These are phyloP conservation scores for Trachelus troglodyta DNA, from an alignment of 2,888 invertebrate genomes.

Conservation along the genomic window DNA sequence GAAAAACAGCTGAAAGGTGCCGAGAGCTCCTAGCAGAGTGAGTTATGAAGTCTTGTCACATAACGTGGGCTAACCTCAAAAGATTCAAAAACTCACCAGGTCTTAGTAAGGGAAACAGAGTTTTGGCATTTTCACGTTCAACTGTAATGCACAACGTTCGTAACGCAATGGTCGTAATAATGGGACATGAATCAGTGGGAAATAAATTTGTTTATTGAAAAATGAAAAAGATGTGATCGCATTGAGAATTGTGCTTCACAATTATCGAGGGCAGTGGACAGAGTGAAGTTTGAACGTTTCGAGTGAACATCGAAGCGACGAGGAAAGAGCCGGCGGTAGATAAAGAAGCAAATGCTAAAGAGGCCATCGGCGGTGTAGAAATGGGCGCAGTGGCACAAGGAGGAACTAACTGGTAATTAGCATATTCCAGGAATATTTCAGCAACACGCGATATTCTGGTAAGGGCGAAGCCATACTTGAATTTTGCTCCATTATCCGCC, in stretches of 20 bases:
- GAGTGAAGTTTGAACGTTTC: too few species aligned
- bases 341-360: conserved; percentile 20
- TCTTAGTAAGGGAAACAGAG: background rate
- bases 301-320: background rate
- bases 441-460: conserved; percentile 52
- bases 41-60: background rate
- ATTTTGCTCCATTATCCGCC: background rate
- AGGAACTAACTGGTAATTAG: conserved; percentile 52
- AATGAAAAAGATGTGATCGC: too few species aligned
- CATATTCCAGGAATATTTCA: conserved; percentile 56
- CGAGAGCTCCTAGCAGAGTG: background rate
- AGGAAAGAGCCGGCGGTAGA: conserved; percentile 8
- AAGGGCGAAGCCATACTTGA: background rate
- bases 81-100: background rate
- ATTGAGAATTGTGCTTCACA: too few species aligned
- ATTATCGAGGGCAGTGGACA: too few species aligned
- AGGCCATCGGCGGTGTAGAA: conserved; percentile 35
- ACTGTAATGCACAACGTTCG: too few species aligned
- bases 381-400: conserved; percentile 45
- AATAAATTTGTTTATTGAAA: too few species aligned
- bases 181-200: too few species aligned
- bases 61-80: background rate
- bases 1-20: background rate
- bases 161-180: too few species aligned
- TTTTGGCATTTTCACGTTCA: too few species aligned